A percentile compares a stretch with the other conserved stretches of the same genome.
Conservation (phyloP, 2,888 invertebrate species). For the Labia minor region DNA sequence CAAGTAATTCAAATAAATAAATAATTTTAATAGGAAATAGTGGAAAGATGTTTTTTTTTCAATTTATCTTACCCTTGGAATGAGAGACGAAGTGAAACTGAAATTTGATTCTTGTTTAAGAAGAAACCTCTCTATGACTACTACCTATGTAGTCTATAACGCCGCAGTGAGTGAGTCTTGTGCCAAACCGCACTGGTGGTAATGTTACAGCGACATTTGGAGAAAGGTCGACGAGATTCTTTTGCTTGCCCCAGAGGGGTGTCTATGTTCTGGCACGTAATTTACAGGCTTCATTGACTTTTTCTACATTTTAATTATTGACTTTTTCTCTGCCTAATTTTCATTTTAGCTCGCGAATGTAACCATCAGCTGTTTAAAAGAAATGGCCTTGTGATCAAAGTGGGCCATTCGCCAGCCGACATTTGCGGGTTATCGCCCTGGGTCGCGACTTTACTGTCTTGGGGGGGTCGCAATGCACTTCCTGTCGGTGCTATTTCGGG, state of each 20-base stretch:
- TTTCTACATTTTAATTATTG: background rate
- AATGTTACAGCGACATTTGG: constrained; percentile 13
- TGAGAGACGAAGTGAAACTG: background rate
- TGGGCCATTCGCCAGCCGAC: constrained; percentile 1
- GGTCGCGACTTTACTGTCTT: background rate
- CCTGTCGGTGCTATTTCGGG: background rate
- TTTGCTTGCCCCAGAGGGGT: background rate
- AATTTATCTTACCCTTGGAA: no score
- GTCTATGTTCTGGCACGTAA: background rate
- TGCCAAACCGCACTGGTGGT: background rate
- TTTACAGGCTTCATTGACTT: background rate
- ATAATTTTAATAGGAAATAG: no score
- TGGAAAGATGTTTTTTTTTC: no score
- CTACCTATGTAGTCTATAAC: background rate
- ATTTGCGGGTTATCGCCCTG: background rate
- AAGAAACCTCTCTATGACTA: background rate
- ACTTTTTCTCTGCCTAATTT: background rate
- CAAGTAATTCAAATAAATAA: no score
- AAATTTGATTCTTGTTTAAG: background rate
- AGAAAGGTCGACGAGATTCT: constrained; percentile 7
- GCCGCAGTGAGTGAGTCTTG: background rate
- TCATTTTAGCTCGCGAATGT: background rate
- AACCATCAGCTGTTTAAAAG: background rate
- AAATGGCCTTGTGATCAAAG: background rate
- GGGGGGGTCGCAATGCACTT: constrained; percentile 9